phyloP scores from a whole-genome alignment of 2,888 invertebrate genomes.

The Diaphora mendica region DNA sequence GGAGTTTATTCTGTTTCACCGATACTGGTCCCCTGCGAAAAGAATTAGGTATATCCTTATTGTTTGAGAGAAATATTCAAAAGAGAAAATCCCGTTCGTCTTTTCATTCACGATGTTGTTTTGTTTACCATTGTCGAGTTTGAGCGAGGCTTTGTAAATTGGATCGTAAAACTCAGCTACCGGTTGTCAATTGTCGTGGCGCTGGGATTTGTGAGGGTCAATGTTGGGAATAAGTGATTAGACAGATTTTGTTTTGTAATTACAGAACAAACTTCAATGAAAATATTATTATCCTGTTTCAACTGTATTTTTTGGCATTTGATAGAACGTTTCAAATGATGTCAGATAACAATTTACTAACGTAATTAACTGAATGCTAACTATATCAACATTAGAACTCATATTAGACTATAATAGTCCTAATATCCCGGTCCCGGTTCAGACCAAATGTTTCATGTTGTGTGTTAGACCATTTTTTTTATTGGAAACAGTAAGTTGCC shows the following conservation, averaged over 20 bases:
- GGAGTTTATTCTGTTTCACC: background rate
- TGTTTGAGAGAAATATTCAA: constrained; percentile 1
- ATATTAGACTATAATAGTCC: no score
- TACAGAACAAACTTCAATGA: background rate
- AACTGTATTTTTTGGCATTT: no score
- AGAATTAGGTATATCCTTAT: background rate
- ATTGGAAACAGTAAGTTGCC: no score
- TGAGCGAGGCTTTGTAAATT: background rate
- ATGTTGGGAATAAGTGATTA: background rate
- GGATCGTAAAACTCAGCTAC: background rate
- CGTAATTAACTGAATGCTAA: no score
- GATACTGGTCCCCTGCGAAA: background rate
- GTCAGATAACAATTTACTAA: no score
- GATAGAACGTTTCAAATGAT: no score
- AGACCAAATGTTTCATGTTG: no score
- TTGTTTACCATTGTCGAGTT: background rate
- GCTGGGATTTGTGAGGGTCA: background rate
- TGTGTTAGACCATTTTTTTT: no score
- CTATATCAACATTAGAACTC: no score
- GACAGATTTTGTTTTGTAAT: background rate
- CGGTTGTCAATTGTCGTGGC: background rate
- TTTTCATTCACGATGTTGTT: background rate
- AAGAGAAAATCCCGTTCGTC: background rate
- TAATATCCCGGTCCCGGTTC: no score
- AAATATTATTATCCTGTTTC: no score